Conservation (phyloP, 2,797 vertebrate genomes). For the Urocyon cinereoargenteus region DNA sequence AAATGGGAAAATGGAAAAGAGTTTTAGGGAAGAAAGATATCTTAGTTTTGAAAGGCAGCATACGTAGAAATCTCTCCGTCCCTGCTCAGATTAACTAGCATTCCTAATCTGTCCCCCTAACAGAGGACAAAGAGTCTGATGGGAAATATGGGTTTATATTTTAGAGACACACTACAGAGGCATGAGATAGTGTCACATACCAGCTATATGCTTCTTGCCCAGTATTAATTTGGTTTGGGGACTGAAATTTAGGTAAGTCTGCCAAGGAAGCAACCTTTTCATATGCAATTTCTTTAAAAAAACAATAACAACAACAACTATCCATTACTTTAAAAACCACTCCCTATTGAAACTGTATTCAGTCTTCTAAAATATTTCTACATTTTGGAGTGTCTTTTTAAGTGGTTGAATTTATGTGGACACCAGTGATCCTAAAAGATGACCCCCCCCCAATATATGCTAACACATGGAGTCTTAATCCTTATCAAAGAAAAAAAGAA, state of each 20-base stretch:
- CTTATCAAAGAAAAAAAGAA: background rate
- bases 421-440: background rate
- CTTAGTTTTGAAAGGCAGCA: background rate
- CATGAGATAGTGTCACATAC: background rate
- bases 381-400: background rate
- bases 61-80: background rate
- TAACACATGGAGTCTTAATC: background rate
- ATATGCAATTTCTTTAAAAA: background rate
- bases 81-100: background rate
- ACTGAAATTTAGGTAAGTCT: slow-evolving; percentile 48
- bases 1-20: slow-evolving; percentile 63
- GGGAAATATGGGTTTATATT: background rate
- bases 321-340: background rate
- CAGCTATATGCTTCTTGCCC: background rate
- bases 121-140: background rate
- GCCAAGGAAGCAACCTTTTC: background rate
- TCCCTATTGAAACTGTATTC: slow-evolving; percentile 6
- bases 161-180: background rate
- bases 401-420: background rate
- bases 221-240: background rate
- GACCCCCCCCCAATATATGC: background rate
- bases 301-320: background rate
- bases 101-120: background rate
- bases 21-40: background rate
- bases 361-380: background rate